phyloP scores from a whole-genome alignment of 2,797 vertebrate genomes.

The Liasis olivaceus region DNA sequence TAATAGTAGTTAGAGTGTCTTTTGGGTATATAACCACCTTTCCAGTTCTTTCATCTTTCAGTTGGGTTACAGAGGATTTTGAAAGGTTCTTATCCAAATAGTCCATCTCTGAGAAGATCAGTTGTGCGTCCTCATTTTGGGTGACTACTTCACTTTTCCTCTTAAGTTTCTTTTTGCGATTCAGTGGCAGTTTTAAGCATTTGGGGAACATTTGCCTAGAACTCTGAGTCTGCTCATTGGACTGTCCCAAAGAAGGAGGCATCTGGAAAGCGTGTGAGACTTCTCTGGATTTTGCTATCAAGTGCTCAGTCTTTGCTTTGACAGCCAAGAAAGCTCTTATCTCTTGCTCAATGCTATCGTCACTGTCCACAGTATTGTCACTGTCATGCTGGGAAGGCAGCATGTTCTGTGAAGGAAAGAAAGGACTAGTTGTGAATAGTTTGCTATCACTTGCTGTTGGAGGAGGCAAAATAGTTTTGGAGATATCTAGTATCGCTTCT shows the following conservation, averaged over 20 bases:
- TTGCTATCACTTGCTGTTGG: constrained; percentile 66
- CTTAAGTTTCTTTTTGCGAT: constrained; percentile 75
- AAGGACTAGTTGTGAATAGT: constrained; percentile 43
- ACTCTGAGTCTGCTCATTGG: constrained; percentile 36
- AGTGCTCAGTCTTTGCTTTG: constrained; percentile 85
- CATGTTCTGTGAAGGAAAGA: constrained; percentile 31
- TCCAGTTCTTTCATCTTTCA: background rate
- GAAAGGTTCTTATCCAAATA: background rate
- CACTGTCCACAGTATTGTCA: constrained; percentile 89
- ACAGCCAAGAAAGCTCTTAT: constrained; percentile 91
- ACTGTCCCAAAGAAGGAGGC: constrained; percentile 41
- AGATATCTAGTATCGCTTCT: constrained; percentile 96
- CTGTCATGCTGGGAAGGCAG: constrained; percentile 66
- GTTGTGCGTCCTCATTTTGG: constrained; percentile 21
- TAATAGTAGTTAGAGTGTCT: background rate
- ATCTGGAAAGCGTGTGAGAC: constrained; percentile 32
- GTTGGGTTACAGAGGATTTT: background rate
- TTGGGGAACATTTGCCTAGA: constrained; percentile 44
- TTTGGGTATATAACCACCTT: background rate
- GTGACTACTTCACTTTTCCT: constrained; percentile 53
- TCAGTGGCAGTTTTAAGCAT: constrained; percentile 67
- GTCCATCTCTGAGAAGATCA: constrained; percentile 14
- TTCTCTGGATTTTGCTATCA: constrained; percentile 53
- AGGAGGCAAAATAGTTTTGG: constrained; percentile 89
- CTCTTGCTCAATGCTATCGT: constrained; percentile 95